A percentile compares a stretch with the other conserved stretches of the same genome.
phyloP scores from a whole-genome alignment of 2,888 invertebrate genomes.

The Sycophila texana region DNA sequence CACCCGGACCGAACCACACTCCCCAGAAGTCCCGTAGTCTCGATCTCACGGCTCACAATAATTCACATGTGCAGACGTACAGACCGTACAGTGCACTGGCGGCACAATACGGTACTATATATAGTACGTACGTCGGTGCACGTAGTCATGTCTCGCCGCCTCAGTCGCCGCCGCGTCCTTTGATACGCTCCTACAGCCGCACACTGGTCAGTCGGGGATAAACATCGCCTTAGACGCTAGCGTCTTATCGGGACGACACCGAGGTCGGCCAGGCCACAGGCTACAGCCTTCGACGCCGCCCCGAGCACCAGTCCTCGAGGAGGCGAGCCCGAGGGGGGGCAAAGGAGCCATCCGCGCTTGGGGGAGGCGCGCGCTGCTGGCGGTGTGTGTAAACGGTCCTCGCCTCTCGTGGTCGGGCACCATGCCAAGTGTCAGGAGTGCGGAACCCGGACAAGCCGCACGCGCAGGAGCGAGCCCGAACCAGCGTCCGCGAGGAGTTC shows the following conservation, averaged over 20 bases:
- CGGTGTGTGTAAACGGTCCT: constrained; percentile 28
- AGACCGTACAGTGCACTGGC: background rate
- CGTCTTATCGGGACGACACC: background rate
- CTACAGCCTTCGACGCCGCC: background rate
- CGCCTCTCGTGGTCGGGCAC: constrained; percentile 58
- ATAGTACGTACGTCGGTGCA: constrained; percentile 14
- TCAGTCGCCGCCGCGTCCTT: constrained; percentile 62
- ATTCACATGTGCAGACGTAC: constrained; percentile 2
- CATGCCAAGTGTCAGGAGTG: constrained; percentile 63
- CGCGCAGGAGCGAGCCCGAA: background rate
- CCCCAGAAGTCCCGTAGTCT: no score
- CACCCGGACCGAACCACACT: no score
- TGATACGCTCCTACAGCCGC: constrained; percentile 64
- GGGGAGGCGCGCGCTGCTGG: background rate
- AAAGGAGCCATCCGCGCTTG: background rate
- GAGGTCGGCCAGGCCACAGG: background rate
- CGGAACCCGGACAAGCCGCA: constrained; percentile 26
- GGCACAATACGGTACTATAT: background rate
- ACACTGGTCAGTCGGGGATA: constrained; percentile 11
- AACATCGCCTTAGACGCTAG: constrained; percentile 15
- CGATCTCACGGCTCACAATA: no score
- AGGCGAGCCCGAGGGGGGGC: background rate
- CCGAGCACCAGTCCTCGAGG: background rate
- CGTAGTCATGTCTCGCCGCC: constrained; percentile 13
- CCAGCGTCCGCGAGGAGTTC: background rate